Percentiles rank a stretch among this genome's conserved stretches.
These are phyloP conservation scores for Lota lota DNA, from an alignment of 2,113 vertebrate genomes.

Conservation along the genomic window DNA sequence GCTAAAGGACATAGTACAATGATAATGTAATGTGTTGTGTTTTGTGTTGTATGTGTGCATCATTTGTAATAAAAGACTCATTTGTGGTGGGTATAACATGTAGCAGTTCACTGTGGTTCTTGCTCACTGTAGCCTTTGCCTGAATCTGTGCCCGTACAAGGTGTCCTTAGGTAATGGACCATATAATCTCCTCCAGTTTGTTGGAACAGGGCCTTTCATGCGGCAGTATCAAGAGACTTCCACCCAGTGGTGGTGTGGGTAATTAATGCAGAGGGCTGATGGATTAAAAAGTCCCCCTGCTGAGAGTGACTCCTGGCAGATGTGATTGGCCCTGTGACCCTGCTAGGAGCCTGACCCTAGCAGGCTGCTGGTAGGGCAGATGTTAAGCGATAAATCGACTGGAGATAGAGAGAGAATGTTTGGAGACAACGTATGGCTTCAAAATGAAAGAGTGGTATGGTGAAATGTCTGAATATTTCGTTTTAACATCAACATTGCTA, in stretches of 20 bases:
- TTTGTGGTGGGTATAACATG: too few relatives aligned
- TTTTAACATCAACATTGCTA: too few relatives aligned
- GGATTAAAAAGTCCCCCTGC: conserved; percentile 47
- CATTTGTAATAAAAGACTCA: neutral
- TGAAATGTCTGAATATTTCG: neutral
- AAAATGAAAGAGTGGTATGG: conserved; percentile 17
- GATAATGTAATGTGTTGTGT: too few relatives aligned
- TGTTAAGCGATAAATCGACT: conserved; percentile 10
- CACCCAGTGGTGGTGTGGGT: conserved; percentile 41
- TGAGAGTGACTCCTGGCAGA: conserved; percentile 40
- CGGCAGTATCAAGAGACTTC: conserved; percentile 19
- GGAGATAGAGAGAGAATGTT: conserved; percentile 2
- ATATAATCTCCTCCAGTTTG: neutral
- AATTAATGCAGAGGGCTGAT: conserved; percentile 58
- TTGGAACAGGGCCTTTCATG: conserved; percentile 20
- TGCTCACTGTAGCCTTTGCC: too few relatives aligned
- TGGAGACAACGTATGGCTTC: conserved; percentile 7
- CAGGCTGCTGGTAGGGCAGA: conserved; percentile 12
- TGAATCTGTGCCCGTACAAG: too few relatives aligned
- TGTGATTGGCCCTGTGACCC: conserved; percentile 34
- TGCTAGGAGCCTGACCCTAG: conserved; percentile 17
- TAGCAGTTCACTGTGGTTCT: too few relatives aligned
- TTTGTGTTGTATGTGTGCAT: neutral
- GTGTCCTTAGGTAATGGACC: neutral
- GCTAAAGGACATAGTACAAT: neutral